Conservation (phyloP, 2,888 invertebrate species). For the Hartigia nigra region DNA sequence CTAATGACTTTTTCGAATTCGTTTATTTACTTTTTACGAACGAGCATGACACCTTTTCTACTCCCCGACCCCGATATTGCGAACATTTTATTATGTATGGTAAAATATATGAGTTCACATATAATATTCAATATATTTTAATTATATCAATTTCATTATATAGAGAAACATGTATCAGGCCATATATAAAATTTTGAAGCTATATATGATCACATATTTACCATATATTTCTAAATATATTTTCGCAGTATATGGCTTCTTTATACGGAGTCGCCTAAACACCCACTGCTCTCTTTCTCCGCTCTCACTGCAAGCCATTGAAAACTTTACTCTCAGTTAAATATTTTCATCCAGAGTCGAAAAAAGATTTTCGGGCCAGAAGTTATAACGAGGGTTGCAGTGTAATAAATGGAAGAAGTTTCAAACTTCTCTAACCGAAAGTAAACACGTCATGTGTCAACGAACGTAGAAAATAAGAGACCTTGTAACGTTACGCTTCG, state of each 20-base stretch:
- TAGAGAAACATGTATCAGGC: too few species aligned
- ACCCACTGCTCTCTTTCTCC: background rate
- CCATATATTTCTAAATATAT: too few species aligned
- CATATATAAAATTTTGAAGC: too few species aligned
- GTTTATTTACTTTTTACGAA: constrained; percentile 1
- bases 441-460: constrained; percentile 38
- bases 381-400: constrained; percentile 14
- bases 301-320: constrained; percentile 13
- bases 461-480: background rate
- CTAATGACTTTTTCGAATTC: constrained; percentile 1
- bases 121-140: too few species aligned
- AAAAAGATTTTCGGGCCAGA: constrained; percentile 24
- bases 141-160: too few species aligned
- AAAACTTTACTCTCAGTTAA: constrained; percentile 40
- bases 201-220: too few species aligned
- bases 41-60: background rate
- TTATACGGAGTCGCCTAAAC: too few species aligned
- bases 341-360: constrained; percentile 35
- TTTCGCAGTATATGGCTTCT: too few species aligned
- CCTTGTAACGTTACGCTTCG: background rate
- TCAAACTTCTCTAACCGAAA: constrained; percentile 39
- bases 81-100: too few species aligned
- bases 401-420: constrained; percentile 45
- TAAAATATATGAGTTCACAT: too few species aligned
- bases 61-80: too few species aligned